Evolutionary conservation across 2,888 invertebrate genomes (phyloP), one percentile per base, ranked within the genome.

Genomic region (Chymomyza amoena): DNA sequence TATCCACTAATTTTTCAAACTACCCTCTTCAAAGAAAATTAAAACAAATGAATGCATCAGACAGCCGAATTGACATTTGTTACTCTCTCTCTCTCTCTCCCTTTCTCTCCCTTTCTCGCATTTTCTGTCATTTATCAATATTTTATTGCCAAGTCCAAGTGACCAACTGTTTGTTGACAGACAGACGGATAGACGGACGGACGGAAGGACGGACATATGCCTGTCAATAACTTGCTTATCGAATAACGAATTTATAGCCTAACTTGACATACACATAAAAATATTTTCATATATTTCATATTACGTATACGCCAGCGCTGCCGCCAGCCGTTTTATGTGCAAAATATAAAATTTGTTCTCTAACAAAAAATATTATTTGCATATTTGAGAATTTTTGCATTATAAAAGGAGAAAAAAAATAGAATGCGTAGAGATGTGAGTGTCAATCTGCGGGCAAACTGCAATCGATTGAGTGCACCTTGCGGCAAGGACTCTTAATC

Each of bases 51-150:
- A 69, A 77, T 66, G 67, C 72, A 63, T 61, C 28, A 51, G 50
- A 63, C 65, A 68, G 64, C 62, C 73, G 64, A 74, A 74, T 70
- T 69, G 63, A 73, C 69, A 61, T 69, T 74, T 74, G 56, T 45
- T 45, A 4, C 39, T 4, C 39, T 10, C 54, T 16, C 54, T 54
- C n/a, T 54, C 54, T 6, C 54, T 2, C 18, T 52, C 15, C 16
- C n/a, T 6, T 2, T 45, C 39, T 45, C 13, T 13, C 13, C 3
- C 3, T 45, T 13, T 45, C 39, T 10, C 39, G 39, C 13, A 54
- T 20, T 18, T 54, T 7, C 15, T 54, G 18, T 7, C 54, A 54
- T 54, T n/a, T 54, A 54, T 45, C 39, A 45, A 45, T 45, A 45
- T 45, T 54, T 54, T 54, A 54, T 54, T n/a, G 54, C 54, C 54